Percentiles rank a stretch among this genome's conserved stretches.
Evolutionary conservation across 2,113 vertebrate species (phyloP).

Genomic region (Oncorhynchus clarkii): DNA sequence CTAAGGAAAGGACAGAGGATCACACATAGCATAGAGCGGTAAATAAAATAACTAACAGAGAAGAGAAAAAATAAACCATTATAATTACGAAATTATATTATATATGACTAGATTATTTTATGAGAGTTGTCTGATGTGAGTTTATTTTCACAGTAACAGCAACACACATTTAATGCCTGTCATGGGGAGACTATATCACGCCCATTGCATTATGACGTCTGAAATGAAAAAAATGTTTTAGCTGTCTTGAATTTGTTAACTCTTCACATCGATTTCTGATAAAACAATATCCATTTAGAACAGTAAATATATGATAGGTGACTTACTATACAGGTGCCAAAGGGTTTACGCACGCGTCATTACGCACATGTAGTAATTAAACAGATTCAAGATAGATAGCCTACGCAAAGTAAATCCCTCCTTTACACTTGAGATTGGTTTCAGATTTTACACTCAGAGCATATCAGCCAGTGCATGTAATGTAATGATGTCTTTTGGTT

Average conservation of each 20-base stretch:
- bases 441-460: no score
- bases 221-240: conserved; percentile 25
- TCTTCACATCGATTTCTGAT: neutral
- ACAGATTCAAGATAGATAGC: neutral
- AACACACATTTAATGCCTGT: conserved; percentile 34
- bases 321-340: no score
- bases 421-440: no score
- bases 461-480: no score
- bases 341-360: no score
- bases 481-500: conserved; percentile 27
- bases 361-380: neutral
- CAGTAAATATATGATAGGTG: no score
- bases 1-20: neutral
- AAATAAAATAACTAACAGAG: neutral
- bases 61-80: neutral
- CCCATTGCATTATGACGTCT: conserved; percentile 51
- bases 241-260: conserved; percentile 28
- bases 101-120: neutral
- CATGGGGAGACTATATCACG: conserved; percentile 21
- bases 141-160: conserved; percentile 46
- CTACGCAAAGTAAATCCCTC: neutral
- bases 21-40: neutral
- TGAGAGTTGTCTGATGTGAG: neutral
- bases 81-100: neutral
- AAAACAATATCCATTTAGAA: no score